Conservation (phyloP, 2,888 invertebrate genomes). For the Tuta absoluta region DNA sequence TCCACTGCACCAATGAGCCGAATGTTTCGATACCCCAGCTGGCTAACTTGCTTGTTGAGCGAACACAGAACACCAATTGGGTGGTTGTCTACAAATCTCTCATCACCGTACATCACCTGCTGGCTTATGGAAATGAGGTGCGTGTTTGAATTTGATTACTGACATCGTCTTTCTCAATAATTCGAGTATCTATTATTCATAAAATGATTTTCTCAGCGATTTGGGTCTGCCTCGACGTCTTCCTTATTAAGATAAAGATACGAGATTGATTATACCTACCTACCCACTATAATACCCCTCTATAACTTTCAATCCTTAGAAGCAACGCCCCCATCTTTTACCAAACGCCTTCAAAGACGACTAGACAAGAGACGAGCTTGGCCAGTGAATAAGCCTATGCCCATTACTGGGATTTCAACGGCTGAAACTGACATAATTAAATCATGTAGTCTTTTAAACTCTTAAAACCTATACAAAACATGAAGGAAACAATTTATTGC, state of each 20-base stretch:
- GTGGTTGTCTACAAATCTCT: conserved; percentile 99
- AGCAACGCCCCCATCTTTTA: too few species aligned
- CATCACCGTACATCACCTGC: conserved; percentile 98
- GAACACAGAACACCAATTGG: conserved; percentile 99
- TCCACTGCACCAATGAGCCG: conserved; percentile 99
- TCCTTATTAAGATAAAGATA: too few species aligned
- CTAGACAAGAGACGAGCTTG: too few species aligned
- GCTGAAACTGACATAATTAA: neutral
- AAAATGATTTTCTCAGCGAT: too few species aligned
- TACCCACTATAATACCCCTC: too few species aligned
- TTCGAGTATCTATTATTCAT: too few species aligned
- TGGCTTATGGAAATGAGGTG: conserved; percentile 99
- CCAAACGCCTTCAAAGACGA: too few species aligned
- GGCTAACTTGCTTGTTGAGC: conserved; percentile 98
- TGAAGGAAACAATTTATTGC: conserved; percentile 13
- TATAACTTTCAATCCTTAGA: too few species aligned
- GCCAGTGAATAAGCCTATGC: neutral
- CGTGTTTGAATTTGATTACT: conserved; percentile 45
- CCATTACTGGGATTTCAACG: neutral
- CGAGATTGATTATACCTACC: too few species aligned
- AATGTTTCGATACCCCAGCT: conserved; percentile 99
- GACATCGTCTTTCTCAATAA: too few species aligned
- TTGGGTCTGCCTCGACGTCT: too few species aligned
- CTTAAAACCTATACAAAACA: neutral
- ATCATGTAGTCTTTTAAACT: neutral